phyloP scores from a whole-genome alignment of 2,888 invertebrate species.

The Galeruca laticollis region DNA sequence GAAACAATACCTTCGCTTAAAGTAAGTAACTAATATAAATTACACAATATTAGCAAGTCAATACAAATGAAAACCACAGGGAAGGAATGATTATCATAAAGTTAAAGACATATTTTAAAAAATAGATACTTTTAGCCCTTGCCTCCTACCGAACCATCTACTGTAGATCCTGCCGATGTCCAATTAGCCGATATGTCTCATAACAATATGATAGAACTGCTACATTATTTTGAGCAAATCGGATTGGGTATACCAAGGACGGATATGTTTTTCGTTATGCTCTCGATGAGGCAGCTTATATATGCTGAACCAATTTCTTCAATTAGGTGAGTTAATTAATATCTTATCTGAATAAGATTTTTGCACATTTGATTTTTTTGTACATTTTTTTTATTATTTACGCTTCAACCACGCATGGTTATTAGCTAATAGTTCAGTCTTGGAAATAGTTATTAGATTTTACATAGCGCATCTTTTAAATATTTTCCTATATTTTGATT shows the following conservation, averaged over 20 bases:
- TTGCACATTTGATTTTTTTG: too few species aligned
- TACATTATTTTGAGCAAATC: slow-evolving; percentile 72
- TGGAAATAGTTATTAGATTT: too few species aligned
- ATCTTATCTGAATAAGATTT: background rate
- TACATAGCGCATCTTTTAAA: too few species aligned
- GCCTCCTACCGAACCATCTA: slow-evolving; percentile 60
- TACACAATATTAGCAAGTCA: background rate
- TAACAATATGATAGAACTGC: slow-evolving; percentile 67
- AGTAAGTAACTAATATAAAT: too few species aligned
- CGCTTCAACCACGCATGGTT: too few species aligned
- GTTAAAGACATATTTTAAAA: too few species aligned
- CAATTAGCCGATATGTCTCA: slow-evolving; percentile 63
- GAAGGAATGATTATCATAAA: too few species aligned
- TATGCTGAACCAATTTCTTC: slow-evolving; percentile 71
- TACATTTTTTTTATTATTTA: too few species aligned
- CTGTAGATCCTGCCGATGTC: slow-evolving; percentile 63
- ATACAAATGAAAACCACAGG: too few species aligned
- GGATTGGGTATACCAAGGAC: slow-evolving; percentile 81
- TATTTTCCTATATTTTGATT: too few species aligned
- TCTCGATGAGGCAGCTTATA: slow-evolving; percentile 79
- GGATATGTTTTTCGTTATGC: slow-evolving; percentile 81
- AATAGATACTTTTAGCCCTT: slow-evolving; percentile 48
- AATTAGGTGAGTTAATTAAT: slow-evolving; percentile 66
- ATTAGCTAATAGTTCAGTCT: too few species aligned
- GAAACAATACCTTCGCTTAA: slow-evolving; percentile 69